Base-by-base conservation (phyloP, 2,888 invertebrate genomes). In the Pyrrhosoma nymphula region DNA sequence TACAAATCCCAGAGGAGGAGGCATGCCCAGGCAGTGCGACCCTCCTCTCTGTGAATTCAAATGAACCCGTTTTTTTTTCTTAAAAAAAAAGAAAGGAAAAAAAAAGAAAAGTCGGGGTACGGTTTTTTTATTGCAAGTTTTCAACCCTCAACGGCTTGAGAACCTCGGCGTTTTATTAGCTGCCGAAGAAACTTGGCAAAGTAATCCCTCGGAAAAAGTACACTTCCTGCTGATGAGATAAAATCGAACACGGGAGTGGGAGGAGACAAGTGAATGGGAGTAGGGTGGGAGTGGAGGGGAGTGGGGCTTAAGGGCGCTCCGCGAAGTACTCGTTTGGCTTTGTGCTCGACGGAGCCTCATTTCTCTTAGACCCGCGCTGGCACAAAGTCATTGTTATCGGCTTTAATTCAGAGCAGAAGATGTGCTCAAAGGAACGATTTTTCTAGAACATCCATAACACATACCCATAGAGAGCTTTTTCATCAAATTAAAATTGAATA, bases 151-250 rank as follows among this genome's bases (percentile, higher is more conserved):
- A 47, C 93, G 69, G 60, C 69, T 47, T 14, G 93, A 63, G 69
- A n/a, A 35, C 63, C 93, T 63, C 39, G 18, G 69, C 35, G 8
- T 39, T 91, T 63, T 35, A 56, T 89, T 89, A 56, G 89, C 47
- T 89, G 3, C 89, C 89, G 89, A 56, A 55, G 39, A 39, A 55
- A 82, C 82, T 82, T 82, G 82, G 82, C 35, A 82, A 82, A 82
- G 82, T 82, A 82, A 82, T 82, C 35, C 82, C 82, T 30, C 35
- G 82, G 82, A 82, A 82, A 82, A 82, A 35, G 82, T 82, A 82
- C 35, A 82, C 82, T 82, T 82, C 35, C 30, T 82, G 82, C 82
- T 82, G 82, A 82, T 82, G 82, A 82, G 82, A 82, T 82, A 82
- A 82, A 82, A 82, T 82, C 82, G 82, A 82, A 82, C 82, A 35